These are phyloP conservation scores for Trichechus manatus DNA, from an alignment of 2,113 vertebrate species.

Conservation along the genomic window DNA sequence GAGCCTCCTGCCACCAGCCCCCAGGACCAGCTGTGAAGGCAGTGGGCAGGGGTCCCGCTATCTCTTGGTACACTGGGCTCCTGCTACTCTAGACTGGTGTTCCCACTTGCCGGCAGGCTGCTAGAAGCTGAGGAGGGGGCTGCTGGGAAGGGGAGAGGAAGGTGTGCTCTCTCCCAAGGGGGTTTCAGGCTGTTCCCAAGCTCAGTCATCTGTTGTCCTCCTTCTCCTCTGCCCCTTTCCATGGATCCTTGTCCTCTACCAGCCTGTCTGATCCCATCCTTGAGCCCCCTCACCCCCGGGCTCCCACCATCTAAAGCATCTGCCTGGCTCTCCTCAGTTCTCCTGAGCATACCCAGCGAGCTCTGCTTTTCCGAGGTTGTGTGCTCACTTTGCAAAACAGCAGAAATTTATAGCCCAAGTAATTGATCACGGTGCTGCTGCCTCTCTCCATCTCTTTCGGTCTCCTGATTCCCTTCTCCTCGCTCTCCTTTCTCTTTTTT, in stretches of 20 bases:
- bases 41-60: too few relatives aligned
- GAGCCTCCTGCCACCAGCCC: not conserved
- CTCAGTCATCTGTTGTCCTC: not conserved
- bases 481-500: constrained; percentile 46
- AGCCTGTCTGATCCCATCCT: not conserved
- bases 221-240: not conserved
- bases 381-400: constrained; percentile 81
- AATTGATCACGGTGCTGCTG: constrained; percentile 75
- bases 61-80: not conserved
- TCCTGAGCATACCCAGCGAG: not conserved
- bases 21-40: not conserved
- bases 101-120: not conserved
- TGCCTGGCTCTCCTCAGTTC: not conserved
- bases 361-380: constrained; percentile 10
- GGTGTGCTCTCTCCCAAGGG: fast-evolving
- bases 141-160: not conserved
- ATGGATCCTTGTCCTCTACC: not conserved
- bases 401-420: constrained; percentile 82
- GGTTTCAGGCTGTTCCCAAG: not conserved
- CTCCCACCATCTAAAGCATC: fast-evolving
- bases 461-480: constrained; percentile 74
- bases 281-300: fast-evolving
- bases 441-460: constrained; percentile 65
- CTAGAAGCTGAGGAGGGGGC: not conserved
- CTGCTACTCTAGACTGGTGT: not conserved